Evolutionary conservation across 2,888 invertebrate species (phyloP).

Genomic region (Plagodis pulveraria): DNA sequence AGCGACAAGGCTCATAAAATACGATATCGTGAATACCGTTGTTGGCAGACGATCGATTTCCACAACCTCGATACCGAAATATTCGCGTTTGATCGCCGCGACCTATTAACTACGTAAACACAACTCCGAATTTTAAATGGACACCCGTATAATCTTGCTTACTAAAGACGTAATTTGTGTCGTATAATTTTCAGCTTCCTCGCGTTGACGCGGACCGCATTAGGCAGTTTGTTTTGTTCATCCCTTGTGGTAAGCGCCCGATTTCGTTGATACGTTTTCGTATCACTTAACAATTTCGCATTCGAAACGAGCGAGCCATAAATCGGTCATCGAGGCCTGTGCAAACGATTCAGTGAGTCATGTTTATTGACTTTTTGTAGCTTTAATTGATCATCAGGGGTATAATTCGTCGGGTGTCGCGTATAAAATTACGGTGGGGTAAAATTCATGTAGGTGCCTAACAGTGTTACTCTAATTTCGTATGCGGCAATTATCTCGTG

Average conservation of each 20-base stretch:
- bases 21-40: constrained; percentile 45
- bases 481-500: constrained; percentile 66
- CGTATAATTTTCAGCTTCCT: constrained; percentile 70
- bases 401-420: constrained; percentile 47
- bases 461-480: constrained; percentile 68
- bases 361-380: constrained; percentile 68
- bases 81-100: constrained; percentile 29
- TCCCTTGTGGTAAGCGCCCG: constrained; percentile 38
- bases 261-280: constrained; percentile 48
- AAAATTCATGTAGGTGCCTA: constrained; percentile 57
- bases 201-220: constrained; percentile 17
- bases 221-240: constrained; percentile 41
- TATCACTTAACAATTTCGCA: constrained; percentile 47
- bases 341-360: constrained; percentile 59
- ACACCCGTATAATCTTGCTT: constrained; percentile 52
- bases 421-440: constrained; percentile 35
- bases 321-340: constrained; percentile 53
- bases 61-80: constrained; percentile 33
- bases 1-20: constrained; percentile 51
- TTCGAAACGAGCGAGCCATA: constrained; percentile 51
- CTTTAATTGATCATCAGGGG: constrained; percentile 65
- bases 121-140: constrained; percentile 39
- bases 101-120: constrained; percentile 43
- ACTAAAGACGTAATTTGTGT: constrained; percentile 74
- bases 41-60: constrained; percentile 45